These are phyloP conservation scores for Ophiothrix spiculata DNA, from an alignment of 35 echinoderm and acorn worm genomes.

Conservation along the genomic window DNA sequence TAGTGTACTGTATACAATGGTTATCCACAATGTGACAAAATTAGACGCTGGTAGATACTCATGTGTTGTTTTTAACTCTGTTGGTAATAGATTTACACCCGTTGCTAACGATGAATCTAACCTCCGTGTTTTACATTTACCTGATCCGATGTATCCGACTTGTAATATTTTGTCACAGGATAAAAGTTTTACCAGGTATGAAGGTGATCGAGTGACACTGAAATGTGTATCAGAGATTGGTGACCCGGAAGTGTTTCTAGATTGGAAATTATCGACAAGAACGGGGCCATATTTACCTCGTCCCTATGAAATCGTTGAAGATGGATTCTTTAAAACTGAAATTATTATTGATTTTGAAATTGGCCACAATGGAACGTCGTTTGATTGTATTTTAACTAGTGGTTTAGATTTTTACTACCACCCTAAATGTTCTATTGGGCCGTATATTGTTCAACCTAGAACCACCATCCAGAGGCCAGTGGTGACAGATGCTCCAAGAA, in stretches of 20 bases:
- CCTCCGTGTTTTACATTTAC: background rate
- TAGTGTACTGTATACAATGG: background rate
- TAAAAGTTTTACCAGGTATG: background rate
- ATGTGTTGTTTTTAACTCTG: background rate
- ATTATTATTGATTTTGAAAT: background rate
- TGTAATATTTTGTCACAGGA: background rate
- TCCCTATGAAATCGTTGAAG: background rate
- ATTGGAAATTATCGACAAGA: background rate
- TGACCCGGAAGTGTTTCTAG: conserved; percentile 6
- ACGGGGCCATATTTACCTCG: background rate
- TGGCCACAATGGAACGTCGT: background rate
- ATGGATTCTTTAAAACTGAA: background rate
- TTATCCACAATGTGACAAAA: background rate
- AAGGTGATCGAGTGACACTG: background rate
- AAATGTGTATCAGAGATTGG: background rate
- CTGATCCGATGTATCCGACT: background rate
- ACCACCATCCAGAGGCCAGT: background rate
- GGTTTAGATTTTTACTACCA: background rate
- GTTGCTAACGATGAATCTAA: background rate
- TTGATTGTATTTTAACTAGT: background rate
- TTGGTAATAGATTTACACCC: background rate
- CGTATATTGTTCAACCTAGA: background rate
- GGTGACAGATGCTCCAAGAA: no score
- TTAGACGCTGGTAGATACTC: background rate
- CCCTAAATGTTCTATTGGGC: background rate